Evolutionary conservation across 64 coral and sea anemone species (phyloP).

Genomic region (Stichodactyla helianthus): DNA sequence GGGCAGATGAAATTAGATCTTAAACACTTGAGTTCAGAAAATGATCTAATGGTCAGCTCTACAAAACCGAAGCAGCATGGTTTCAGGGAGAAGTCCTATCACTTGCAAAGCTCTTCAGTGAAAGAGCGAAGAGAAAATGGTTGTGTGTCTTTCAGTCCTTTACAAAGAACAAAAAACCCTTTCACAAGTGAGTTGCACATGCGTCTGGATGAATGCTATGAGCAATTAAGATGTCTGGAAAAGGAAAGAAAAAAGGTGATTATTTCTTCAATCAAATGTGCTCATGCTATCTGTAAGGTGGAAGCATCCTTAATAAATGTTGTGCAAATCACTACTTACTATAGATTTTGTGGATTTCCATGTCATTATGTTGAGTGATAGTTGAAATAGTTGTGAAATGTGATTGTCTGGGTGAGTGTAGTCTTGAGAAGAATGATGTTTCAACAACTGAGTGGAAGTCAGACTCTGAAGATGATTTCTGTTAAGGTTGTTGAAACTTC

Average conservation of each 20-base stretch:
- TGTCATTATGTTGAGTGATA: no score
- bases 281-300: no score
- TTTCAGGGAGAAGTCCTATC: not conserved
- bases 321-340: no score
- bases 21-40: slow-evolving; percentile 40
- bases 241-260: slow-evolving; percentile 86
- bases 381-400: no score
- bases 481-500: no score
- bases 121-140: slow-evolving; percentile 43
- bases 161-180: slow-evolving; percentile 50
- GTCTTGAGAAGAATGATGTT: no score
- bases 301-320: no score
- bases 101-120: not conserved
- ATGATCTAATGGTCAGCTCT: not conserved
- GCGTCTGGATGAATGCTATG: slow-evolving; percentile 92
- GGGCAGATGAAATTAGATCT: slow-evolving; percentile 38
- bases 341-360: no score
- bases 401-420: no score
- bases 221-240: slow-evolving; percentile 83
- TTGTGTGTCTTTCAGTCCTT: slow-evolving; percentile 35
- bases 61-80: slow-evolving; percentile 2
- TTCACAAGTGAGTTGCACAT: slow-evolving; percentile 78
- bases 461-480: no score
- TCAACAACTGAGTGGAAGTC: no score
- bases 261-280: no score